Base-by-base conservation (phyloP, 2,888 invertebrate genomes). In the Allolobophora icterica region DNA sequence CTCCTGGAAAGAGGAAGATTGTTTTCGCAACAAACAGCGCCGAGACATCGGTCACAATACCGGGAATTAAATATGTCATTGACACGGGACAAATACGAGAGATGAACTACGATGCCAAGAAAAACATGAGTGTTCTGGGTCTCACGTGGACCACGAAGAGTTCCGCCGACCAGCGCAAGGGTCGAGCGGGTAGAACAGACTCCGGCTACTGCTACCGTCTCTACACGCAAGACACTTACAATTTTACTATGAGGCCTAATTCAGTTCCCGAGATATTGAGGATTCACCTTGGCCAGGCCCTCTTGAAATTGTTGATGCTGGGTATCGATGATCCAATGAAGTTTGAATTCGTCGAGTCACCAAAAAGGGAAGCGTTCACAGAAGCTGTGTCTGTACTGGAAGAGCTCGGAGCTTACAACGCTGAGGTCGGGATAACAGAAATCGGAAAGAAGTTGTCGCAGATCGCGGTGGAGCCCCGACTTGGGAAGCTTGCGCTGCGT, bases 11-110 rank as follows among this genome's bases (percentile, higher is more conserved):
- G 52, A 92, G 95, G 84, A 95, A 95, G 93, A 93, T 95, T 24
- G 94, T 95, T 8, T 95, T 95, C 94, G 94, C 95, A 6, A 95
- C 95, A 35, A 95, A 95, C 93, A 94, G 94, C 92, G 95, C 95
- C 11, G 95, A 95, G 92, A 95, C 95, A 5, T 95, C 95, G 13
- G 93, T 95, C 8, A 95, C 95, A 13, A 95, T 95, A 89, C 94
- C 95, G 58, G 95, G 95, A 15, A 94, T 95, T 30, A 94, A 93
- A 89, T 95, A 94, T 93, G 95, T 96, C 8, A 93, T 96, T 24
- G 96, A 96, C 92, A 94, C 94, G 40, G 96, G 96, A 0, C 91
- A 94, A 45, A 94, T 93, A 11, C 95, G 95, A 91, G 95, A 95
- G 92, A 94, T 94, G 92, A 92, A 93, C 19, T 95, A 93, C 93